Base-by-base conservation (phyloP, 2,113 vertebrate genomes). In the Triplophysa tibetana region DNA sequence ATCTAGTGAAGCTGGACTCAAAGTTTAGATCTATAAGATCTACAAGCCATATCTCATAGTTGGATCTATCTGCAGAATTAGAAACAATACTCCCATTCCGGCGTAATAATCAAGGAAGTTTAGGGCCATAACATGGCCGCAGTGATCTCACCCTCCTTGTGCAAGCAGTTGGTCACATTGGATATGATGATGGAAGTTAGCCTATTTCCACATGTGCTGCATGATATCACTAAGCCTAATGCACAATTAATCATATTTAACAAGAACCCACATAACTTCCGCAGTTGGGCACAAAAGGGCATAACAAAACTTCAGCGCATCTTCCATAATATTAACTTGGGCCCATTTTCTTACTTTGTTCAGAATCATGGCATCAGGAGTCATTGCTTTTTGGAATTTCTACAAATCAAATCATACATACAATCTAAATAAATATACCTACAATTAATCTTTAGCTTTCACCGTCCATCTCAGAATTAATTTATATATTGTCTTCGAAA, bases 331-430 rank as follows among this genome's bases (percentile, higher is more conserved):
- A 67, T 21, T 43, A 21, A n/a, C 4, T 3, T 43, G 64, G 64
- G 33, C 14, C 12, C 33, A 41, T 66, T 66, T n/a, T 66, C 38
- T 2, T 12, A 12, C 19, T n/a, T 66, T 7, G 33, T 66, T 33
- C 64, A 66, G 64, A 41, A 38, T 43, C 9, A 66, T 2, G 33
- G 64, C 33, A 43, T 66, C 19, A 6, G 33, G 33, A 66, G 64
- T 66, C 41, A 66, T 4, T n/a, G 33, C 10, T 66, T 66, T 66
- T 43, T 66, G 33, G 33, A 66, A 66, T 66, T 43, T 12, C 19
- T 43, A 66, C 64, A 66, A 43, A 41, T 66, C 19, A 66, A 66
- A 66, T 43, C 33, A 66, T 66, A 19, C n/a, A 66, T 66, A 17
- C 17, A 41, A 4, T 67, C 65, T 12, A 67, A 67, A 21, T 45